Percentiles rank a stretch among this genome's conserved stretches.
Conservation (phyloP, 2,113 vertebrate species). For the Felis catus region F.catus_Fca126_mat1.0 CM031416.1:86883501-86884000, state of each 20-base stretch:
- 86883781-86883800: neutral
- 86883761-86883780: neutral
- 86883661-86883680: neutral
- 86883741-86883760: neutral
- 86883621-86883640: neutral
- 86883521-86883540: neutral
- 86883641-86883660: neutral
- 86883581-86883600: neutral
- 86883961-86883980: too few relatives aligned
- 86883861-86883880: constrained; percentile 6
- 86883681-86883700: neutral
- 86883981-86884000: too few relatives aligned
- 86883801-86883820: neutral
- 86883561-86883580: neutral
- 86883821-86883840: neutral
- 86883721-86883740: neutral
- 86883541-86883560: neutral
- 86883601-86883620: neutral
- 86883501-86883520: neutral
- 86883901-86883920: constrained; percentile 17
- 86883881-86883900: neutral
- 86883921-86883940: neutral
- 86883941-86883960: too few relatives aligned
- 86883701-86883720: neutral
- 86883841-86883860: neutral